Conservation (phyloP, 2,797 vertebrate genomes). For the Potorous gilbertii region DNA sequence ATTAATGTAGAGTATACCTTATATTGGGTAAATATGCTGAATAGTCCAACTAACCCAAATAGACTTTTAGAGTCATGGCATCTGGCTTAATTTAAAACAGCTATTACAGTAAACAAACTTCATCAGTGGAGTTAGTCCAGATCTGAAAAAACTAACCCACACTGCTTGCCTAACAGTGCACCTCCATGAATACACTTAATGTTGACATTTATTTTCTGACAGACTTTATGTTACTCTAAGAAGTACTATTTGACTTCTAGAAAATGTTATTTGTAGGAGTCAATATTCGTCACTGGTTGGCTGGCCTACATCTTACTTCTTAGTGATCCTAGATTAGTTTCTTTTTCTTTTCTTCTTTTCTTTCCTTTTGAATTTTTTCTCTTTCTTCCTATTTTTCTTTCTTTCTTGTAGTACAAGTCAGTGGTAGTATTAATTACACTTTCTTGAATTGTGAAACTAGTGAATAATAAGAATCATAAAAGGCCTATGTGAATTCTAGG, state of each 20-base stretch:
- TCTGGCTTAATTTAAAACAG: slow-evolving; percentile 48
- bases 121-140: slow-evolving; percentile 40
- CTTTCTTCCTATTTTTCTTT: not conserved
- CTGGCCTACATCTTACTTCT: too few relatives aligned
- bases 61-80: slow-evolving; percentile 1
- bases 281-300: slow-evolving; percentile 23
- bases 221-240: slow-evolving; percentile 26
- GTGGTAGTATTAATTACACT: slow-evolving; percentile 74
- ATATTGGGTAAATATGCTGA: slow-evolving; percentile 38
- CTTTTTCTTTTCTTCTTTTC: not conserved
- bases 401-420: slow-evolving; percentile 77
- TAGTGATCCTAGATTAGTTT: not conserved
- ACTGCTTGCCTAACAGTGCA: slow-evolving; percentile 1
- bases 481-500: slow-evolving; percentile 78
- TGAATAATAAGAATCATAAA: slow-evolving; percentile 80
- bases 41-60: slow-evolving; percentile 29
- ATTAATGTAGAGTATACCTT: slow-evolving; percentile 44
- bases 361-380: not conserved
- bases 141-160: slow-evolving; percentile 17
- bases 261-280: slow-evolving; percentile 4
- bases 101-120: slow-evolving; percentile 34
- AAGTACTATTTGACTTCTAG: slow-evolving; percentile 40
- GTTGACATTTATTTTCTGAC: slow-evolving; percentile 28
- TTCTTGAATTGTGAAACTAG: slow-evolving; percentile 73
- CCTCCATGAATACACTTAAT: slow-evolving; percentile 29